Evolutionary conservation across 2,113 vertebrate genomes (phyloP).

Genomic region (Podarcis cretensis): DNA sequence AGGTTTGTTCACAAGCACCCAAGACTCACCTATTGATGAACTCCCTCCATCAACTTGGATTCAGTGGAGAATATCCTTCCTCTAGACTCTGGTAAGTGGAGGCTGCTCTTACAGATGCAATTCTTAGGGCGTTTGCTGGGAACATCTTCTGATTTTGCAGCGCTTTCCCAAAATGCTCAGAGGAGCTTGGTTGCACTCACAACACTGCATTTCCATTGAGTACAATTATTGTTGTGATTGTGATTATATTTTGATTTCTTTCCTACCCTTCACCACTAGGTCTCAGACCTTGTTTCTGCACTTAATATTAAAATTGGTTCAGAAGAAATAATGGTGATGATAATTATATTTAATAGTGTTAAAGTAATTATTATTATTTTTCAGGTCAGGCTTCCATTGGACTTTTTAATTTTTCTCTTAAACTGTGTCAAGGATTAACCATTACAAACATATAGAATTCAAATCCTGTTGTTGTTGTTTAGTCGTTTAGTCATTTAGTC

Average conservation of each 20-base stretch:
- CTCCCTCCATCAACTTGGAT: background rate
- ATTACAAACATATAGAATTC: no score
- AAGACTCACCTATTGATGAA: background rate
- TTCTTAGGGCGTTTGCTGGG: background rate
- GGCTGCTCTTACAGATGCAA: background rate
- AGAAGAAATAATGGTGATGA: background rate
- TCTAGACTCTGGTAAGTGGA: conserved; percentile 4
- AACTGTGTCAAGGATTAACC: no score
- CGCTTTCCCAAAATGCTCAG: background rate
- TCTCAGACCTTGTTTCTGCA: background rate
- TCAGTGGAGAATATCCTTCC: background rate
- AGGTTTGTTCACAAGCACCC: background rate
- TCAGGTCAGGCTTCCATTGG: no score
- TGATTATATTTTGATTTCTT: background rate
- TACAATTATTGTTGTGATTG: no score
- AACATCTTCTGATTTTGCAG: background rate
- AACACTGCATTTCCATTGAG: no score
- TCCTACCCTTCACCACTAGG: background rate
- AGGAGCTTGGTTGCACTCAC: background rate
- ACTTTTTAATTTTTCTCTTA: no score
- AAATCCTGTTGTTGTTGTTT: no score
- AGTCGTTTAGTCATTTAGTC: no score
- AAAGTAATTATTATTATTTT: no score
- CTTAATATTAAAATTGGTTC: background rate
- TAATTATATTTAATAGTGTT: no score